phyloP scores from a whole-genome alignment of 2,113 vertebrate genomes.

The Bujurquina vittata region DNA sequence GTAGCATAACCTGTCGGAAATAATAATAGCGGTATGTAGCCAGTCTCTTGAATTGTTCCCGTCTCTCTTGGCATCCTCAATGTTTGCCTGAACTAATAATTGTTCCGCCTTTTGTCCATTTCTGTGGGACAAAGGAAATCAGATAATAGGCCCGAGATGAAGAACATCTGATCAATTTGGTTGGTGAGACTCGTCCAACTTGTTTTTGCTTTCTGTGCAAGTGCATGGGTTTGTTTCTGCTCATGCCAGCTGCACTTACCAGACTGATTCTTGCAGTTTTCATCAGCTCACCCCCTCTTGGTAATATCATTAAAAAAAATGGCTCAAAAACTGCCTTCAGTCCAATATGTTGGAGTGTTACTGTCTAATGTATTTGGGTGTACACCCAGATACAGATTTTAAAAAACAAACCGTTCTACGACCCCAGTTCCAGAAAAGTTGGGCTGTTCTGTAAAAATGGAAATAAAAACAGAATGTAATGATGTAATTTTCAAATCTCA shows the following conservation, averaged over 20 bases:
- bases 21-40: conserved; percentile 35
- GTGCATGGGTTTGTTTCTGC: neutral
- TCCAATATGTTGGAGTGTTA: neutral
- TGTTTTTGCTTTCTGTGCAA: conserved; percentile 48
- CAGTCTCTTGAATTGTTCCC: conserved; percentile 14
- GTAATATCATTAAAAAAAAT: neutral
- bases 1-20: conserved; percentile 17
- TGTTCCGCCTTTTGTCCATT: conserved; percentile 31
- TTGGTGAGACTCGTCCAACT: conserved; percentile 60
- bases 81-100: conserved; percentile 14
- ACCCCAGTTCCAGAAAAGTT: neutral
- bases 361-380: neutral
- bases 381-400: neutral
- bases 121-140: conserved; percentile 23
- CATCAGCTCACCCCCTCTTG: neutral
- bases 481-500: too few species aligned
- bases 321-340: neutral
- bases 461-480: neutral
- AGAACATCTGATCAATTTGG: conserved; percentile 28
- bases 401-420: neutral
- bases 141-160: conserved; percentile 30
- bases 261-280: neutral
- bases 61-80: conserved; percentile 23
- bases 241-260: neutral
- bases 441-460: neutral